Evolutionary conservation across 2,113 vertebrate genomes (phyloP).

Genomic region (Brevimyrus niger): DNA sequence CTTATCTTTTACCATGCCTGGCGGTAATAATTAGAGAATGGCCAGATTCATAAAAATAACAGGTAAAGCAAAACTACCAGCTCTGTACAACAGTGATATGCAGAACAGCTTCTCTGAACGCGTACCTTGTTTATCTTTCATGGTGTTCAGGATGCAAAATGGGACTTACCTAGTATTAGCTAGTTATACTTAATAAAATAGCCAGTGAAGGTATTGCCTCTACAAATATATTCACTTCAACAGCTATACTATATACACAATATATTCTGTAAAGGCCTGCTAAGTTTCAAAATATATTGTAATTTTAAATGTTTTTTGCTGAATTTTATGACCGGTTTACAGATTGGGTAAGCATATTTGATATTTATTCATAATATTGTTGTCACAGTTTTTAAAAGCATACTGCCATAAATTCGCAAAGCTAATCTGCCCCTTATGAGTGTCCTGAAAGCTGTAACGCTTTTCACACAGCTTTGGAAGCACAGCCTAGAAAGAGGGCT

Average conservation of each 20-base stretch:
- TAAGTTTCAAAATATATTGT: neutral
- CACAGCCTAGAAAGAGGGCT: neutral
- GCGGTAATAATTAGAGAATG: neutral
- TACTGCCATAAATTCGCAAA: neutral
- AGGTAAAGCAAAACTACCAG: neutral
- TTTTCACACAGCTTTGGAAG: neutral
- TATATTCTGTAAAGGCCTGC: neutral
- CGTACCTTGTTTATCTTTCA: neutral
- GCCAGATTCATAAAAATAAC: neutral
- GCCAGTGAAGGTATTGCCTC: neutral
- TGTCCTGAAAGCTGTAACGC: neutral
- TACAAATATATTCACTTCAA: neutral
- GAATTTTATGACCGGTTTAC: neutral
- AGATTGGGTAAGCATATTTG: neutral
- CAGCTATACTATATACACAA: neutral
- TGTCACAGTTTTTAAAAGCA: neutral
- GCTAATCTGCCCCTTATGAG: neutral
- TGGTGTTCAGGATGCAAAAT: neutral
- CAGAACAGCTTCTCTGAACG: neutral
- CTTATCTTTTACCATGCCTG: too few relatives aligned
- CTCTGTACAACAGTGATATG: neutral
- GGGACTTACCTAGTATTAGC: neutral
- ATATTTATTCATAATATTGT: neutral
- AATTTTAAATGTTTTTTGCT: neutral
- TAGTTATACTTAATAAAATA: neutral